Percentiles rank a stretch among this genome's conserved stretches.
phyloP scores from a whole-genome alignment of 1,140 invertebrate genomes.

The Lepidurus couesii region DNA sequence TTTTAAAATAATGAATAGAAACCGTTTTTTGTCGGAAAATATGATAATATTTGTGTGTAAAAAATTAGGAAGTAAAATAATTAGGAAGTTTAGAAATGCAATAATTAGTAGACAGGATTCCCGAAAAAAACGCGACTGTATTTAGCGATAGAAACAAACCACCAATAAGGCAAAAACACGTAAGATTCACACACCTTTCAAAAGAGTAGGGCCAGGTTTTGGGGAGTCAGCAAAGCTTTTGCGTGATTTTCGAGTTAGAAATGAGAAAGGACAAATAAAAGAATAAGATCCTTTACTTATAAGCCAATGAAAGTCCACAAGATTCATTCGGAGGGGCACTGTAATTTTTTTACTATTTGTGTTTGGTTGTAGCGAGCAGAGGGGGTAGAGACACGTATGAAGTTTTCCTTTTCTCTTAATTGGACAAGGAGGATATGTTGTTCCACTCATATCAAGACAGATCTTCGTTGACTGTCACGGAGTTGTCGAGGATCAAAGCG shows the following conservation, averaged over 20 bases:
- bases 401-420: not conserved
- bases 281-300: too few relatives aligned
- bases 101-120: too few relatives aligned
- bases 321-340: too few relatives aligned
- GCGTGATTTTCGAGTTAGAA: not conserved
- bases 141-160: conserved; percentile 11
- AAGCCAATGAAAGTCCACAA: too few relatives aligned
- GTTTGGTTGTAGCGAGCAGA: not conserved
- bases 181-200: not conserved
- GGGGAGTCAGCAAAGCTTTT: not conserved
- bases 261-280: not conserved
- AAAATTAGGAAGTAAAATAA: too few relatives aligned
- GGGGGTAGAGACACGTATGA: not conserved
- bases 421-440: not conserved
- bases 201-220: not conserved
- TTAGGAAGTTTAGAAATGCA: too few relatives aligned
- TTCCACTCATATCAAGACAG: conserved; percentile 52
- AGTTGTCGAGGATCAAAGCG: conserved; percentile 55
- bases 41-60: too few relatives aligned
- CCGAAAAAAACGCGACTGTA: not conserved
- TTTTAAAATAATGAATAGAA: too few relatives aligned
- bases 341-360: too few relatives aligned
- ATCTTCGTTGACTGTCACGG: conserved; percentile 58
- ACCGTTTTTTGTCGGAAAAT: too few relatives aligned
- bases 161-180: not conserved